Base-by-base conservation (phyloP, 2,113 vertebrate genomes). In the Acanthisitta chloris region DNA sequence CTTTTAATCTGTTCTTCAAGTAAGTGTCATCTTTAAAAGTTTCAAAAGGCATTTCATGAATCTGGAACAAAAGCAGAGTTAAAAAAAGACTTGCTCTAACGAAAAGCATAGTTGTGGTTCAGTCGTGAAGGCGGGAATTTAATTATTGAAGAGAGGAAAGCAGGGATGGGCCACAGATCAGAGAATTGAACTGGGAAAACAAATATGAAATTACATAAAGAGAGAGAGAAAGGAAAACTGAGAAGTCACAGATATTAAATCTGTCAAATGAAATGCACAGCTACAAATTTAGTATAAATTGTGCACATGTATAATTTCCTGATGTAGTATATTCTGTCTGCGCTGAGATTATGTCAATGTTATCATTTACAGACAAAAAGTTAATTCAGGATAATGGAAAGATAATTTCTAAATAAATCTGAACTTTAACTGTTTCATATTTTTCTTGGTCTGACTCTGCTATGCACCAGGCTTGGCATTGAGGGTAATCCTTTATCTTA, bases 1-100 rank as follows among this genome's bases (percentile, higher is more conserved):
- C 52, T 94, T 93, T 96, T 95, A 86, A 95, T 95, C 86, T 97
- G 55, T 71, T 92, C 51, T 85, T 92, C 79, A 85, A 96, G 90
- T 85, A 16, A 43, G 38, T 93, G 71, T 92, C 18, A 4, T 84
- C 79, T 89, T 92, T 49, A 80, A 90, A 93, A 92, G 64, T 77
- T 92, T 93, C 86, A 94, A 65, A 94, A 96, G 81, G 26, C 81
- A 73, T 81, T 95, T 94, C 42, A 48, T 58, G 73, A 76, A 73
- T 82, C 51, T 87, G 31, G 87, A 81, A 87, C 85, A 94, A 94
- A 92, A 93, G 74, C 59, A 81, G 90, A 94, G 59, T 88, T 87
- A 72, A 85, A 89, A 94, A 88, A 26, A 84, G 58, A 34, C 45
- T 62, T 31, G 7, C 11, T 54, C 31, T 94, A 80, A 77, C 73